Conservation (phyloP, 2,888 invertebrate genomes). For the Drosophila borborema region DNA sequence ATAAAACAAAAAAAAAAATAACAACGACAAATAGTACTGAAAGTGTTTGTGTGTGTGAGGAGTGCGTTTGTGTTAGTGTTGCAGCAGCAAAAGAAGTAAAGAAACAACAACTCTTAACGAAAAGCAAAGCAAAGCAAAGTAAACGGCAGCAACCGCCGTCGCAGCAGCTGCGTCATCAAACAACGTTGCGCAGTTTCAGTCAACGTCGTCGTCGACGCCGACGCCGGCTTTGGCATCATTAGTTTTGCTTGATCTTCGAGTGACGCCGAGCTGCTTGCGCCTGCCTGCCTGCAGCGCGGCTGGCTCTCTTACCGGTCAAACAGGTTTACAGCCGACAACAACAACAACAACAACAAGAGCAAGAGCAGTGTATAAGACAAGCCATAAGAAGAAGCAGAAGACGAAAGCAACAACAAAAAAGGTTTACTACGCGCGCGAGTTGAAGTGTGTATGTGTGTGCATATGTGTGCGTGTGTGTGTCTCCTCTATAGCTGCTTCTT, state of each 20-base stretch:
- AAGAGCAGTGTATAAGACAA: slow-evolving; percentile 17
- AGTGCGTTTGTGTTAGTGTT: slow-evolving; percentile 15
- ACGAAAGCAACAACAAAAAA: slow-evolving; percentile 46
- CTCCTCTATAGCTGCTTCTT: slow-evolving; percentile 54
- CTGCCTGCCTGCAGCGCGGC: slow-evolving; percentile 40
- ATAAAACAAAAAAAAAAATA: slow-evolving; percentile 31
- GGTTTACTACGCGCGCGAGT: slow-evolving; percentile 32
- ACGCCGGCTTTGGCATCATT: slow-evolving; percentile 76
- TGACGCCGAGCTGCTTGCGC: slow-evolving; percentile 20
- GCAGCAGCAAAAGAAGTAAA: slow-evolving; percentile 17
- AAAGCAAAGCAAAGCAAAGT: slow-evolving; percentile 31
- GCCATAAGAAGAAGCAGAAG: slow-evolving; percentile 28
- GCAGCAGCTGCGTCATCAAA: slow-evolving; percentile 66
- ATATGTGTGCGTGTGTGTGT: slow-evolving; percentile 19
- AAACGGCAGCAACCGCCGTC: slow-evolving; percentile 20
- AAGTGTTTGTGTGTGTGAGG: slow-evolving; percentile 13
- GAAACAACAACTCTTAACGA: slow-evolving; percentile 16
- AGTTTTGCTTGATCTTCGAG: slow-evolving; percentile 65
- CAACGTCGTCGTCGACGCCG: slow-evolving; percentile 70
- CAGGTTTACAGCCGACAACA: slow-evolving; percentile 72
- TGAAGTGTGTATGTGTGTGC: slow-evolving; percentile 17
- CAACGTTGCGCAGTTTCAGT: slow-evolving; percentile 28
- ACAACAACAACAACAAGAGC: slow-evolving; percentile 37
- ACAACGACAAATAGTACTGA: slow-evolving; percentile 10
- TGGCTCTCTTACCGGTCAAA: slow-evolving; percentile 78